These are phyloP conservation scores for Ranitomeya imitator DNA, from an alignment of 2,113 vertebrate genomes.

Conservation along the genomic window DNA sequence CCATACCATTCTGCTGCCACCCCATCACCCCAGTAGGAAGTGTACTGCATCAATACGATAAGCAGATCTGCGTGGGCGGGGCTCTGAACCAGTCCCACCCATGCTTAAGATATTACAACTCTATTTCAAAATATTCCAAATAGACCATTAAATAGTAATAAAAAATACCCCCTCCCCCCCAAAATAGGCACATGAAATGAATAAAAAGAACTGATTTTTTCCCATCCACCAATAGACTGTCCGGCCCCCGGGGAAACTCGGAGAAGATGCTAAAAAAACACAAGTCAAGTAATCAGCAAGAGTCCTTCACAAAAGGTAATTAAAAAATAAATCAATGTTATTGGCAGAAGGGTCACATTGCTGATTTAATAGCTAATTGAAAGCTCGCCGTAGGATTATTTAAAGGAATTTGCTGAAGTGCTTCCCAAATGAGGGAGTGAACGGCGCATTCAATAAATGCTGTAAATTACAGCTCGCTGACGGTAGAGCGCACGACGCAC, in stretches of 20 bases:
- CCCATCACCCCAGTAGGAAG: no score
- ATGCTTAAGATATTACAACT: not conserved
- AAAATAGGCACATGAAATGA: not conserved
- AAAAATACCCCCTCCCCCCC: no score
- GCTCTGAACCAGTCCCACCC: not conserved
- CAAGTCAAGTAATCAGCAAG: slow-evolving; percentile 12
- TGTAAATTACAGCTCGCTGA: slow-evolving; percentile 10
- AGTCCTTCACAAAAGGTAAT: slow-evolving; percentile 53
- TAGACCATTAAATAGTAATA: not conserved
- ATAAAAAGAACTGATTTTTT: not conserved
- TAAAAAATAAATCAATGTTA: slow-evolving; percentile 49
- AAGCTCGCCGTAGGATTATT: slow-evolving; percentile 49
- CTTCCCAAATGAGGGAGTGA: slow-evolving; percentile 20
- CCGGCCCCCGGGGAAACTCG: not conserved
- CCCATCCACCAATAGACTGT: not conserved
- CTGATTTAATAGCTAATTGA: slow-evolving; percentile 52
- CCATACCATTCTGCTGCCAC: no score
- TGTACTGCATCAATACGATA: no score
- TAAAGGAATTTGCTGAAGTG: slow-evolving; percentile 24
- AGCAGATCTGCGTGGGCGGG: no score
- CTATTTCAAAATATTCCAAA: not conserved
- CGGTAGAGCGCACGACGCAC: not conserved
- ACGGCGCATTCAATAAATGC: slow-evolving; percentile 11
- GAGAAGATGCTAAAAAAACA: slow-evolving; percentile 32
- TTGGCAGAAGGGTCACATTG: slow-evolving; percentile 32